Evolutionary conservation across 2,888 invertebrate species (phyloP), one percentile per base, ranked within the genome.

Genomic region (Aleiodes alternator): DNA sequence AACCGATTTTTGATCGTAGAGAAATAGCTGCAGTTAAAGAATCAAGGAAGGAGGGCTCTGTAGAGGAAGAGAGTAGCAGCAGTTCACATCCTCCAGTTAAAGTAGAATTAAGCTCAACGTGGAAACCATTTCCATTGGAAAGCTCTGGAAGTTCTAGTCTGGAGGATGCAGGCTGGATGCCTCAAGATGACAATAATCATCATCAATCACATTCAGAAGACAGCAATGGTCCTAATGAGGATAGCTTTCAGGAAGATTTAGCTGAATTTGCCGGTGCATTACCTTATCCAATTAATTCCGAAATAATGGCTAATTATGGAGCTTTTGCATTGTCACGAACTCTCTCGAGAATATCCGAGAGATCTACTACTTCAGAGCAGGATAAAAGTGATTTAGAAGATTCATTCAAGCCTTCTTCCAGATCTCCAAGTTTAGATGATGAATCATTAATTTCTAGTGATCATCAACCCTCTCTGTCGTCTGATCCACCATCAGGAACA

Each of bases 301-400:
- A 95, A 85, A 93, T 95, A 61, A 91, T 95, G 68, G 92, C 93
- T 64, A 94, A 94, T 8, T 95, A 95, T 84, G 94, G 94, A 7
- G 94, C 94, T 59, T 96, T 95, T 89, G 93, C 94, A 0, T 86
- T 94, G 29, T 94, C 94, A 0, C 92, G 96, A 57, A 96, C 96
- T 0, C 91, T 96, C 38, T 96, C 96, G 0, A 91, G 96, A 78
- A 97, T 97, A 85, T 96, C 96, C 0, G 97, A 97, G 90, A 92
- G 96, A 57, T 96, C 96, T 81, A 96, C 96, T 9, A 96, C 96
- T 11, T 96, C 96, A 0, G 96, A 96, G 87, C 96, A 96, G 88
- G 91, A 91, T 77, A 95, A 95, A 3, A 96, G 96, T 85, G 94
- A 95, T 78, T 94, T 96, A 84, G 96, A 96, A 87, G 96, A 96